Percentiles rank a stretch among this genome's conserved stretches.
These are phyloP conservation scores for Nyctibius bracteatus DNA, from an alignment of 2,113 vertebrate genomes.

Conservation along the genomic window DNA sequence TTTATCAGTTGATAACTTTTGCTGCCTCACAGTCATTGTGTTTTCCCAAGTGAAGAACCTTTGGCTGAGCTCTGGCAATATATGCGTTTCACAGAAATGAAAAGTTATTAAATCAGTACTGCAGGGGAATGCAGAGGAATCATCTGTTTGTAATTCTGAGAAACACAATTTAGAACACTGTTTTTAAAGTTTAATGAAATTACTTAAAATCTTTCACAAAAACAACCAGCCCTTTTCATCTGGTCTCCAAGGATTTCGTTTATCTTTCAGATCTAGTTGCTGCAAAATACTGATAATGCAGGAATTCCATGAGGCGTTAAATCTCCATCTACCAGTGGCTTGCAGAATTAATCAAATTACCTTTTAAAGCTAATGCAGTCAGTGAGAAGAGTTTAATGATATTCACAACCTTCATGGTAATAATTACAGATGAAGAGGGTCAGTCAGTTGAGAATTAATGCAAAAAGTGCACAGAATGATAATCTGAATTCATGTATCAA, in stretches of 20 bases:
- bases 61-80: constrained; percentile 60
- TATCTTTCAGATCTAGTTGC: constrained; percentile 73
- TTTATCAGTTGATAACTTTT: constrained; percentile 67
- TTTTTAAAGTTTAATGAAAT: constrained; percentile 71
- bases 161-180: constrained; percentile 64
- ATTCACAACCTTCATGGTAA: constrained; percentile 75
- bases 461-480: constrained; percentile 72
- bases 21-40: constrained; percentile 51
- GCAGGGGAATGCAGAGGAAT: constrained; percentile 63
- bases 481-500: constrained; percentile 69
- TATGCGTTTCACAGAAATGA: constrained; percentile 55
- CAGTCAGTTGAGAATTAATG: constrained; percentile 76
- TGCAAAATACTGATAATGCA: constrained; percentile 74
- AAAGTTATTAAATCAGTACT: constrained; percentile 72
- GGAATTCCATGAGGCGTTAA: constrained; percentile 69
- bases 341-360: constrained; percentile 78
- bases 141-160: constrained; percentile 67
- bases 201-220: constrained; percentile 64
- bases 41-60: constrained; percentile 70
- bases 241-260: constrained; percentile 58
- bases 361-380: constrained; percentile 72
- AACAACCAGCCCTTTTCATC: constrained; percentile 62
- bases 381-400: constrained; percentile 75
- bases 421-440: constrained; percentile 80
- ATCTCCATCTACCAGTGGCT: constrained; percentile 68